phyloP scores from a whole-genome alignment of 2,113 vertebrate genomes.

The Promerops cafer region DNA sequence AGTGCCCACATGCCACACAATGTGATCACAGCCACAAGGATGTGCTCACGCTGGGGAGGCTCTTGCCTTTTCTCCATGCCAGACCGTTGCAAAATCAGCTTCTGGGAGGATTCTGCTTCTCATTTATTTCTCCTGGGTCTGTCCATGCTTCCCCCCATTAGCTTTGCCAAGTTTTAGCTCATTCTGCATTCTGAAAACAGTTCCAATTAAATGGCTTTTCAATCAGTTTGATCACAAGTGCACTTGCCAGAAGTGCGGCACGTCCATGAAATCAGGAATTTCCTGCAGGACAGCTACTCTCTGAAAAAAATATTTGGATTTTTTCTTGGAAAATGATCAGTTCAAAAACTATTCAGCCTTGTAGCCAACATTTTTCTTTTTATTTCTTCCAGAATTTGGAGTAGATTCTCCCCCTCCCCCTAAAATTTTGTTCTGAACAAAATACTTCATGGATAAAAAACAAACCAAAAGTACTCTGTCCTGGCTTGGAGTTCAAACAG shows the following conservation, averaged over 20 bases:
- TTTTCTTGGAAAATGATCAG: constrained; percentile 41
- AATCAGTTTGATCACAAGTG: constrained; percentile 3
- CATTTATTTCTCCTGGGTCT: neutral
- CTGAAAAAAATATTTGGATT: neutral
- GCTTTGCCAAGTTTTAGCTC: neutral
- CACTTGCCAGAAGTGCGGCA: neutral
- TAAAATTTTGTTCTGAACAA: constrained; percentile 24
- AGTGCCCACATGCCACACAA: neutral
- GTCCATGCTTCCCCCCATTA: neutral
- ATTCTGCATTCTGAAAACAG: constrained; percentile 1
- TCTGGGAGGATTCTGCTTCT: constrained; percentile 20
- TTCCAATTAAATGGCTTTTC: constrained; percentile 35
- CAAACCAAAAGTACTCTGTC: constrained; percentile 33
- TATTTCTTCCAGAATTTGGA: constrained; percentile 55
- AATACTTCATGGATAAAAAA: constrained; percentile 35
- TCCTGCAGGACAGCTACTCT: constrained; percentile 24
- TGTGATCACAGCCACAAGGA: neutral
- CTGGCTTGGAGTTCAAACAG: constrained; percentile 13
- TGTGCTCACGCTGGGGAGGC: neutral
- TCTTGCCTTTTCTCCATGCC: neutral
- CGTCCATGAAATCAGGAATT: constrained; percentile 28
- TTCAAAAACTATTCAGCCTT: neutral
- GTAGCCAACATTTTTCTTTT: constrained; percentile 19
- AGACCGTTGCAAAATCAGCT: constrained; percentile 29
- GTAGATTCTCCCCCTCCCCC: neutral